These are phyloP conservation scores for Brachyistius frenatus DNA, from an alignment of 2,113 vertebrate genomes.

Conservation along the genomic window DNA sequence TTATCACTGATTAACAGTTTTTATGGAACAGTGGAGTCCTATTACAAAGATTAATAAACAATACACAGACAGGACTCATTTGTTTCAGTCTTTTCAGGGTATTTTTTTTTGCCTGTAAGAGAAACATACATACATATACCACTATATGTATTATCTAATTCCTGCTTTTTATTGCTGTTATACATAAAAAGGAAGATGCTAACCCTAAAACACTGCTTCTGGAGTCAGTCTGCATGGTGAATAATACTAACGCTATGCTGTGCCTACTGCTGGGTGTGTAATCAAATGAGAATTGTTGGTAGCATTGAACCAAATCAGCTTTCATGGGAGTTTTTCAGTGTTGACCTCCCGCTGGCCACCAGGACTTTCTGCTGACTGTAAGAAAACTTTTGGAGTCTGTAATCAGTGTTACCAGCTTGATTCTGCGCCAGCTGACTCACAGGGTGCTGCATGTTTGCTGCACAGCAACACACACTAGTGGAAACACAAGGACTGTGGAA, in stretches of 20 bases:
- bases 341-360: constrained; percentile 17
- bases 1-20: no score
- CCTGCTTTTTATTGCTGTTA: neutral
- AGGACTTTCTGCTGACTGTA: constrained; percentile 46
- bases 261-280: constrained; percentile 16
- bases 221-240: neutral
- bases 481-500: neutral
- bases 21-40: no score
- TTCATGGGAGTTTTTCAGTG: constrained; percentile 14
- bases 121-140: no score
- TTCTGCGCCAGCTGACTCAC: constrained; percentile 27
- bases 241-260: neutral
- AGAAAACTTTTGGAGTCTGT: constrained; percentile 27
- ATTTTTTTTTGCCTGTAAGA: no score
- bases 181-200: neutral
- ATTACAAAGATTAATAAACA: no score
- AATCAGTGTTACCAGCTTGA: constrained; percentile 47
- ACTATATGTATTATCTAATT: neutral
- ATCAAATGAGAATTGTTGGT: constrained; percentile 6
- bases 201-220: neutral
- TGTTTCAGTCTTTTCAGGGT: no score
- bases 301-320: constrained; percentile 9
- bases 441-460: constrained; percentile 32
- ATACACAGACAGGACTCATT: no score
- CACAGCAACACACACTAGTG: constrained; percentile 18